Conservation (phyloP, 2,113 vertebrate species). For the Halcyon senegalensis region DNA sequence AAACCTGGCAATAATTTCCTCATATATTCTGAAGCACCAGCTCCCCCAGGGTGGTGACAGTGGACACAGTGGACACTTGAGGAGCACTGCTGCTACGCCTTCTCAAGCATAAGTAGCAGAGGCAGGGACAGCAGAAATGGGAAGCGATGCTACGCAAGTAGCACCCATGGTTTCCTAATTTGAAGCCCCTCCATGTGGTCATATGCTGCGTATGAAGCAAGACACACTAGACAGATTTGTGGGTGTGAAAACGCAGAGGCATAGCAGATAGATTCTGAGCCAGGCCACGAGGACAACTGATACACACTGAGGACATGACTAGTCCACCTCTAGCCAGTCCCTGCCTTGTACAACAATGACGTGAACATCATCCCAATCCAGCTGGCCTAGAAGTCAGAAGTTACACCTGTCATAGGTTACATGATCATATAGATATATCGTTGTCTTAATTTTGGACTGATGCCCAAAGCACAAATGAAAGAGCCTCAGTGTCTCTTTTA, state of each 20-base stretch:
- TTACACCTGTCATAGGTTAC: neutral
- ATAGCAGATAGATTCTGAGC: neutral
- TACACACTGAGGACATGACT: neutral
- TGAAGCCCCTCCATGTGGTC: neutral
- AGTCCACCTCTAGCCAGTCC: neutral
- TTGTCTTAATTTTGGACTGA: neutral
- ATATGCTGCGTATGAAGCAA: neutral
- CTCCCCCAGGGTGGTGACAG: neutral
- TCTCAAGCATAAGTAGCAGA: neutral
- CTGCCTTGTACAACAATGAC: neutral
- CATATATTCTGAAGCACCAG: neutral
- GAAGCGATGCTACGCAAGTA: too few species aligned
- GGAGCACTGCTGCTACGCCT: neutral
- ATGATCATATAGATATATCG: neutral
- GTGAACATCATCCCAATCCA: neutral
- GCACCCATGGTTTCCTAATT: neutral
- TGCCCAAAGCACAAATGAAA: neutral
- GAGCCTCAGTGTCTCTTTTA: neutral
- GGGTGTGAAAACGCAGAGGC: neutral
- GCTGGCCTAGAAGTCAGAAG: neutral
- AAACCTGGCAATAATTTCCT: neutral
- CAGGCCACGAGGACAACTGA: neutral
- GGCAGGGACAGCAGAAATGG: neutral
- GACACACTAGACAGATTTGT: neutral
- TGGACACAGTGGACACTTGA: neutral